Evolutionary conservation across 2,113 vertebrate genomes (phyloP).

Genomic region (Channa argus): DNA sequence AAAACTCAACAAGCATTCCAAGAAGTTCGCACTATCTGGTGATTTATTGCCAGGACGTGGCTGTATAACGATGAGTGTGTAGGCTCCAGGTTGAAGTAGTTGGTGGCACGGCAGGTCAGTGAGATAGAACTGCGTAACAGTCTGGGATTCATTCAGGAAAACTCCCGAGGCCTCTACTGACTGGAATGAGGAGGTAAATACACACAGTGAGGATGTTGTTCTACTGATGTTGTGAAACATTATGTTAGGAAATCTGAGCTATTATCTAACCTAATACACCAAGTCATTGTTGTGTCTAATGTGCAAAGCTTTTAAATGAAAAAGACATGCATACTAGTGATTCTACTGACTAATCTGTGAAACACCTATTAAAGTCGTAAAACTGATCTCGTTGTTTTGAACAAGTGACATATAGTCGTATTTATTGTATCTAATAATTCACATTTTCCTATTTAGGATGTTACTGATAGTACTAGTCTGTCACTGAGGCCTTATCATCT

Average conservation of each 20-base stretch:
- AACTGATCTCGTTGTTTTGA: too few species aligned
- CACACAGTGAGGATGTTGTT: conserved; percentile 61
- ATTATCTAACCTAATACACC: conserved; percentile 59
- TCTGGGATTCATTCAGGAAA: conserved; percentile 74
- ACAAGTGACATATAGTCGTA: too few species aligned
- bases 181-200: conserved; percentile 73
- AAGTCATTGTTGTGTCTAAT: conserved; percentile 26
- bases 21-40: conserved; percentile 61
- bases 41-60: conserved; percentile 77
- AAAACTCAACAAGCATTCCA: conserved; percentile 70
- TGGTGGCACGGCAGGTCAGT: conserved; percentile 67
- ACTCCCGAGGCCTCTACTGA: conserved; percentile 71
- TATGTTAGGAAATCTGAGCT: conserved; percentile 59
- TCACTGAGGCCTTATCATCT: too few species aligned
- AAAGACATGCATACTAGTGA: conserved; percentile 25
- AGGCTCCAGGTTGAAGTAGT: conserved; percentile 72
- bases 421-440: too few species aligned
- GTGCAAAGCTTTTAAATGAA: conserved; percentile 30
- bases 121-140: conserved; percentile 66
- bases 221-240: conserved; percentile 69
- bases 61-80: conserved; percentile 53
- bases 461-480: too few species aligned
- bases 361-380: too few species aligned
- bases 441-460: too few species aligned
- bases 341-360: too few species aligned